These are phyloP conservation scores for Microtus oregoni DNA, from an alignment of 2,113 vertebrate species.

Conservation along the genomic window DNA sequence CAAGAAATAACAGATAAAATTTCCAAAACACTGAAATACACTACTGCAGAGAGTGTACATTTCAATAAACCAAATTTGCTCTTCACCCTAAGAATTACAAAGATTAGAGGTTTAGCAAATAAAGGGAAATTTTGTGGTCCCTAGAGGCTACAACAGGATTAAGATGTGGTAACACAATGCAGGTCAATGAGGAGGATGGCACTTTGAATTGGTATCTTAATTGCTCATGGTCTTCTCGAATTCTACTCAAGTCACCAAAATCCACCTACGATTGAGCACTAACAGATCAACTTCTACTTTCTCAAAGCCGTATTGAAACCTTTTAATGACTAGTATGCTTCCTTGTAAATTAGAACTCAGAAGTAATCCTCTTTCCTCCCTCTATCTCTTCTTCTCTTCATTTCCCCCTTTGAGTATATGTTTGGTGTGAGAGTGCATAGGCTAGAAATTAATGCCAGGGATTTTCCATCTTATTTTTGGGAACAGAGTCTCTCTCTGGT, in stretches of 20 bases:
- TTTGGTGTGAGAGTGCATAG: not conserved
- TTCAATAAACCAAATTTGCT: conserved; percentile 74
- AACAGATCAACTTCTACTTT: not conserved
- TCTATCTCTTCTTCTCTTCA: not conserved
- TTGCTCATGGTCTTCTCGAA: conserved; percentile 13
- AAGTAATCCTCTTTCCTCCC: not conserved
- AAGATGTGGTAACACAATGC: conserved; percentile 55
- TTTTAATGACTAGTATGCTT: not conserved
- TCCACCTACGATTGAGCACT: not conserved
- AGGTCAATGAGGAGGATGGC: conserved; percentile 47
- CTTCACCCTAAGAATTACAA: conserved; percentile 40
- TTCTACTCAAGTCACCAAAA: not conserved
- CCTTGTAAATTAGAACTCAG: not conserved
- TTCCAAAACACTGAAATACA: conserved; percentile 31
- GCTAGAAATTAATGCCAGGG: not conserved
- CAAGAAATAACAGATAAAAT: not conserved
- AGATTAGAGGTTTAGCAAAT: conserved; percentile 45
- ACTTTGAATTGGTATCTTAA: conserved; percentile 30
- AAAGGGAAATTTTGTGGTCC: conserved; percentile 24
- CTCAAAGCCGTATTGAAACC: not conserved
- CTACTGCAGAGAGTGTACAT: not conserved
- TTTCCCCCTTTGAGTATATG: not conserved
- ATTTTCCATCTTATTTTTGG: not conserved
- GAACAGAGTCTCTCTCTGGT: not conserved
- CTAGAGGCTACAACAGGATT: not conserved